Evolutionary conservation across 2,797 vertebrate genomes (phyloP).

Genomic region (Orestias chungarensis): DNA sequence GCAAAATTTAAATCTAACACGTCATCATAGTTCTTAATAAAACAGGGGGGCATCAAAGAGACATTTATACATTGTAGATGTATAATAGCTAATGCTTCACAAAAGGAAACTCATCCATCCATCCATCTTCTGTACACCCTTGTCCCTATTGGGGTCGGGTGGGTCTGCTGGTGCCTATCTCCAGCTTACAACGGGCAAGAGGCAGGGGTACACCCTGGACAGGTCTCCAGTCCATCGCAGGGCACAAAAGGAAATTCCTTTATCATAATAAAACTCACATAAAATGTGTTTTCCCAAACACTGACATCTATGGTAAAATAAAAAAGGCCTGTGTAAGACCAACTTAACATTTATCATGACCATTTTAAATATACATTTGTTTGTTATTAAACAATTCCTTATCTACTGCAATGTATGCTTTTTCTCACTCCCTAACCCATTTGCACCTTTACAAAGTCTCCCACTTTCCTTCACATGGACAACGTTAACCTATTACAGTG

Average conservation of each 20-base stretch:
- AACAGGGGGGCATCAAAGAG: neutral
- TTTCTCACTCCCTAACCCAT: constrained; percentile 24
- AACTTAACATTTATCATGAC: constrained; percentile 10
- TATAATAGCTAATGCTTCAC: neutral
- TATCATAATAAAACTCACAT: neutral
- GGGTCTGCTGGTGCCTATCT: too few species aligned
- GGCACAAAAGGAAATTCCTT: neutral
- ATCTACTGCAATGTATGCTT: constrained; percentile 5
- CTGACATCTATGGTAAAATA: neutral
- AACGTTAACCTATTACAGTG: constrained; percentile 55
- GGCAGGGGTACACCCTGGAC: too few species aligned
- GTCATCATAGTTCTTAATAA: neutral
- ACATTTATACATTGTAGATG: neutral
- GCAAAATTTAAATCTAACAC: neutral
- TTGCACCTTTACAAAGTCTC: constrained; percentile 30
- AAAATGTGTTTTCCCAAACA: neutral
- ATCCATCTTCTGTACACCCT: too few species aligned
- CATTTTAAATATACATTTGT: too few species aligned
- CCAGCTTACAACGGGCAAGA: too few species aligned
- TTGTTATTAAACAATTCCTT: neutral
- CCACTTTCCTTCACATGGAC: constrained; percentile 33
- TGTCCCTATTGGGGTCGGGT: too few species aligned
- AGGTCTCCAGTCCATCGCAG: too few species aligned
- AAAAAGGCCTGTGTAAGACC: neutral
- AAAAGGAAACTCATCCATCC: neutral